A percentile compares a stretch with the other conserved stretches of the same genome.
Evolutionary conservation across 2,113 vertebrate species (phyloP).

Genomic region (Alectura lathami): DNA sequence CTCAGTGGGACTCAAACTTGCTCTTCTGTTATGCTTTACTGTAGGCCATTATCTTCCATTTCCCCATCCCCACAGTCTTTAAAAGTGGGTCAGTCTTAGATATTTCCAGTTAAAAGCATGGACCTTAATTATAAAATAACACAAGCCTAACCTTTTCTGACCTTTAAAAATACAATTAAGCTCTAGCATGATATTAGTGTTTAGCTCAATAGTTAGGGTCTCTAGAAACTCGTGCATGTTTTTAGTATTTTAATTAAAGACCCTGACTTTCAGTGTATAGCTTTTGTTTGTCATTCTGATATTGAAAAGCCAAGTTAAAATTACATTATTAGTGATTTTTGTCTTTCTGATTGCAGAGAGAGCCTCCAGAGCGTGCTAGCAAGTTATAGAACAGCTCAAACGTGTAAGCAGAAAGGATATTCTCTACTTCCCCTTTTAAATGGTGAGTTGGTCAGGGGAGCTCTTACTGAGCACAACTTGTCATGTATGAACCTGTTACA

Average conservation of each 20-base stretch:
- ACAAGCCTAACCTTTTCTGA: neutral
- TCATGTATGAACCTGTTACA: neutral
- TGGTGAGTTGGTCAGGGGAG: slow-evolving; percentile 23
- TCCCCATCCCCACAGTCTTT: neutral
- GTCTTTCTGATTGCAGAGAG: slow-evolving; percentile 24
- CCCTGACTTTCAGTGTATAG: neutral
- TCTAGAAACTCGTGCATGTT: neutral
- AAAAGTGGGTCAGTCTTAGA: neutral
- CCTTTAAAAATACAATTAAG: neutral
- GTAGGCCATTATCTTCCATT: neutral
- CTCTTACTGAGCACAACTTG: neutral
- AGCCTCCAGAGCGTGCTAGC: neutral
- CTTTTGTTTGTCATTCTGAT: neutral
- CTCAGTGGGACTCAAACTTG: neutral
- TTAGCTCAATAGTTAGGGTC: neutral
- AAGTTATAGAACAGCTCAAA: neutral
- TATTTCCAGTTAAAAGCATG: neutral
- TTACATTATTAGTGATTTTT: neutral
- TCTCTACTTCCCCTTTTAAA: neutral
- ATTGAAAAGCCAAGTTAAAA: neutral
- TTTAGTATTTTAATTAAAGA: neutral
- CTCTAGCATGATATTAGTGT: neutral
- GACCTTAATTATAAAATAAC: neutral
- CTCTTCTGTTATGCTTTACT: neutral
- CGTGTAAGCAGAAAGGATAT: neutral